Base-by-base conservation (phyloP, 2,888 invertebrate species). In the Drosophila longiperda region DNA sequence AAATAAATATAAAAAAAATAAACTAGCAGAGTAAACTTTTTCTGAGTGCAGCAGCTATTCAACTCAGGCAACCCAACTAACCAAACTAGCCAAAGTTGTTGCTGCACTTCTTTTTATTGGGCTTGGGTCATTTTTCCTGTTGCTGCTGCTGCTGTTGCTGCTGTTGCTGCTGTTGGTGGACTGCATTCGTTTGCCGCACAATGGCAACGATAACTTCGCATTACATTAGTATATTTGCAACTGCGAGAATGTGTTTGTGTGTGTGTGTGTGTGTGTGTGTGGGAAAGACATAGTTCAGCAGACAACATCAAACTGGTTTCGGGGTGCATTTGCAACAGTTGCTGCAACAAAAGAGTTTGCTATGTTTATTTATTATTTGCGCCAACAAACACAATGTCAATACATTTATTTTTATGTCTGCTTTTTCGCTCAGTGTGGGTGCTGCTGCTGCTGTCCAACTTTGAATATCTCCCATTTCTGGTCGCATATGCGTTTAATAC, bases 171-270 rank as follows among this genome's bases (percentile, higher is more conserved):
- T 26, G 26, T 26, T 20, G 32, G 20, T 53, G 53, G 23, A 84
- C 87, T 89, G 85, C 82, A 89, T 84, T 89, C 85, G 89, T 88
- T 87, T 73, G 89, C 72, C 78, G 70, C 86, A 83, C 83, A 84
- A 84, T 89, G 82, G 87, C 85, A 64, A 82, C 83, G 85, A 84
- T 84, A 84, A 89, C 89, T 84, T 84, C 82, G 85, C 87, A 87
- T 84, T 84, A 87, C 83, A 84, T 89, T 89, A 89, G 89, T 84
- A 72, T 67, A 87, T 76, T 66, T 76, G 81, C 60, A 59, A 48
- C 20, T 61, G 52, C 48, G 5, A 32, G 45, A 17, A 29, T 23
- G 65, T n/a, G 40, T 52, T 15, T 32, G 61, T 15, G 38, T 49
- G 15, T n/a, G 45, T 40, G 33, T 61, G 36, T 59, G 33, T 59